A percentile compares a stretch with the other conserved stretches of the same genome.
Conservation (phyloP, 2,888 invertebrate genomes). For the Diaprepes abbreviatus region DNA sequence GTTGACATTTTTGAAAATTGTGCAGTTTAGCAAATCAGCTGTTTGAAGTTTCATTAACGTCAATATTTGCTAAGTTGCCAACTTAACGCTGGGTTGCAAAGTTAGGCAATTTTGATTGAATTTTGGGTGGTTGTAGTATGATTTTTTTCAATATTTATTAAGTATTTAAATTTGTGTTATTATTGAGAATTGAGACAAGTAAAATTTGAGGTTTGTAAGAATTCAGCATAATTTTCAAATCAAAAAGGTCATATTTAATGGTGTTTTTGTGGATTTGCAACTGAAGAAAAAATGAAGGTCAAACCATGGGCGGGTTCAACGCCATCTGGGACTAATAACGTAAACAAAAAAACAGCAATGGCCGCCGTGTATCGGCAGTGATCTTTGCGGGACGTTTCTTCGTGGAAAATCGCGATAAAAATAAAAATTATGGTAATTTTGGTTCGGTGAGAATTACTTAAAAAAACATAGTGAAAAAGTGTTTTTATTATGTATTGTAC, state of each 20-base stretch:
- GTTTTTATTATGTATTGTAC: constrained; percentile 78
- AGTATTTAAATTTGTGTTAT: too few relatives aligned
- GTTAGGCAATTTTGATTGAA: constrained; percentile 5
- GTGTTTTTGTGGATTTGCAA: not conserved
- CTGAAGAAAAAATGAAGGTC: constrained; percentile 20
- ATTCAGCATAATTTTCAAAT: too few relatives aligned
- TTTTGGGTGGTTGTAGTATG: not conserved
- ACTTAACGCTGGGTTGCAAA: not conserved
- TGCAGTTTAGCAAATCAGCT: constrained; percentile 28
- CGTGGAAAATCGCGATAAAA: constrained; percentile 51
- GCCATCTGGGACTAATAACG: constrained; percentile 62
- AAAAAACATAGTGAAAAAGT: constrained; percentile 44
- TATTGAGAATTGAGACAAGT: too few relatives aligned
- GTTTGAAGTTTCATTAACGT: not conserved
- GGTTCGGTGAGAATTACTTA: constrained; percentile 73
- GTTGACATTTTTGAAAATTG: constrained; percentile 39
- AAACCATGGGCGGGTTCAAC: constrained; percentile 51
- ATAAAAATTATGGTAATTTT: constrained; percentile 70
- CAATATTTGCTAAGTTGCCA: not conserved
- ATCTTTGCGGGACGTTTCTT: constrained; percentile 58
- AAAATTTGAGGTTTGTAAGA: too few relatives aligned
- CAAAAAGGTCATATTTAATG: not conserved
- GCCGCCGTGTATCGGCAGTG: constrained; percentile 65
- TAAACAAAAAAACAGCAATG: constrained; percentile 66
- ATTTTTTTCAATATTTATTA: too few relatives aligned